Base-by-base conservation (phyloP, 2,888 invertebrate genomes). In the Drosophila borborema region DNA sequence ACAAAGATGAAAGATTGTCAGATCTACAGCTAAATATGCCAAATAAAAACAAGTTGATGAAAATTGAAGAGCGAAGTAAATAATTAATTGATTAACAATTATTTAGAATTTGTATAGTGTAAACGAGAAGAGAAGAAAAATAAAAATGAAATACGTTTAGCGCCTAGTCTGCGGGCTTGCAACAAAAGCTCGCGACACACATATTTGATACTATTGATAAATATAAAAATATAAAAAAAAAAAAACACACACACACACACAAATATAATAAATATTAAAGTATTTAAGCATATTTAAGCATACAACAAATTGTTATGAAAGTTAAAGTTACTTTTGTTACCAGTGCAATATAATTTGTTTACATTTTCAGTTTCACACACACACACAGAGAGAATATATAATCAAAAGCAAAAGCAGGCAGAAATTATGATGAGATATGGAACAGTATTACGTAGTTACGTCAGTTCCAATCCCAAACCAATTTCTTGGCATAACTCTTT, bases 21-120 rank as follows among this genome's bases (percentile, higher is more conserved):
- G 88, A 84, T 90, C 92, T 92, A 92, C 92, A 92, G 92, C 92
- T 92, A 92, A 91, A 90, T 90, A 91, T 92, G 89, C 90, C 91
- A 92, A 92, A 91, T 2, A 89, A 23, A 89, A 18, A 18, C 28
- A 34, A 64, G 56, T 43, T 20, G 70, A 75, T 76, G 10, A 51
- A 41, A 40, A 28, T 16, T 4, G 9, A 49, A 28, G 48, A 51
- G 81, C 67, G 65, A 69, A 64, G 72, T 46, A 77, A 81, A 65
- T 72, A 67, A 51, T n/a, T 49, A 49, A 49, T 34, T 51, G 51
- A 51, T 34, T 70, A 86, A 86, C 86, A 88, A 86, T 90, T 86
- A 83, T 88, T 86, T 86, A 88, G 83, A 90, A 65, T 86, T 88
- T 90, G 81, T 86, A 90, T 88, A 86, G 90, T 63, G 69, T 48